phyloP scores from a whole-genome alignment of 2,113 vertebrate species.

The Balaeniceps rex region DNA sequence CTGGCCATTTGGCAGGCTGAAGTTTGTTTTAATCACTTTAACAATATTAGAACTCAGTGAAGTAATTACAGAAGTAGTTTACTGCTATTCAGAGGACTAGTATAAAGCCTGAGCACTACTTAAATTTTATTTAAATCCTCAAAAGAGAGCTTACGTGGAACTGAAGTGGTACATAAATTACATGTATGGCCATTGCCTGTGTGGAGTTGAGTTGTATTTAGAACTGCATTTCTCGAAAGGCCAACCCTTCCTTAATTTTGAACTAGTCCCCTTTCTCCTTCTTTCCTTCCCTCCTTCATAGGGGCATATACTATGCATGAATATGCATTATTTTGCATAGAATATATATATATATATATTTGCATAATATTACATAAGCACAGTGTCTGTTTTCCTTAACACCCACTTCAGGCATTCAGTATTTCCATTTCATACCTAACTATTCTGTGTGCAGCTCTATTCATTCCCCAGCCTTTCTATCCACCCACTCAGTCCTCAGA shows the following conservation, averaged over 20 bases:
- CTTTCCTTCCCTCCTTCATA: background rate
- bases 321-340: slow-evolving; percentile 38
- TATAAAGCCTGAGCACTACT: background rate
- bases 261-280: background rate
- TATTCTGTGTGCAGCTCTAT: background rate
- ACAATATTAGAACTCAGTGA: background rate
- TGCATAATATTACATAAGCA: slow-evolving; percentile 47
- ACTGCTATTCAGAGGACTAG: background rate
- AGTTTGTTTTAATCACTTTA: background rate
- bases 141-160: background rate
- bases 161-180: background rate
- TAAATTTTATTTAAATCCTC: background rate
- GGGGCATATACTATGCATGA: background rate
- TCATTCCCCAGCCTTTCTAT: slow-evolving; percentile 11
- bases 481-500: slow-evolving; percentile 32
- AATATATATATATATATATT: background rate
- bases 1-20: background rate
- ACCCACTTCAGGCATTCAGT: slow-evolving; percentile 13
- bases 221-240: background rate
- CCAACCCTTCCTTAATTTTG: background rate
- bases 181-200: background rate
- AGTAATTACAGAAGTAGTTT: background rate
- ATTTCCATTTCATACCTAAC: slow-evolving; percentile 35
- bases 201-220: background rate
- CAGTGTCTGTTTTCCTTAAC: slow-evolving; percentile 21